phyloP scores from a whole-genome alignment of 2,888 invertebrate genomes.

The Antheraea yamamai region DNA sequence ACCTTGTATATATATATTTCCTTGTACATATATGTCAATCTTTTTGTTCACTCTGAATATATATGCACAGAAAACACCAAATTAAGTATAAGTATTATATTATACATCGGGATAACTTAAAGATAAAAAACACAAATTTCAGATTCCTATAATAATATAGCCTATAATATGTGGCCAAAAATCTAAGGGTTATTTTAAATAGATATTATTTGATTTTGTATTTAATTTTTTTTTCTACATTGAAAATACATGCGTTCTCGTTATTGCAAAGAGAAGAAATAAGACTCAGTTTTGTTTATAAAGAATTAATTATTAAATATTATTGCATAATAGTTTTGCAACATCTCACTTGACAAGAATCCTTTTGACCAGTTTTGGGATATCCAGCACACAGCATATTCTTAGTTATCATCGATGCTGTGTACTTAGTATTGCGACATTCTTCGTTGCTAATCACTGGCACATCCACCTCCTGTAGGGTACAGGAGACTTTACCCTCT shows the following conservation, averaged over 20 bases:
- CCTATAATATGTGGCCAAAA: no score
- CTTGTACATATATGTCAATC: no score
- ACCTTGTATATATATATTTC: no score
- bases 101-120: no score
- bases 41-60: no score
- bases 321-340: not conserved
- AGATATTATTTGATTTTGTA: not conserved
- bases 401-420: slow-evolving; percentile 91
- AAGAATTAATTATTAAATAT: not conserved
- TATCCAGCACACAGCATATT: slow-evolving; percentile 95
- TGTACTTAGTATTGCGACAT: slow-evolving; percentile 90
- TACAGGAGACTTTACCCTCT: slow-evolving; percentile 91
- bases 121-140: no score
- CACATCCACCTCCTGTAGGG: slow-evolving; percentile 92
- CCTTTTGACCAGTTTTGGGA: slow-evolving; percentile 86
- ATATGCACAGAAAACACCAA: no score
- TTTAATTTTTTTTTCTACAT: not conserved
- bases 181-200: not conserved
- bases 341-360: slow-evolving; percentile 88
- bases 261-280: not conserved
- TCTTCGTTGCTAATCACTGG: slow-evolving; percentile 86
- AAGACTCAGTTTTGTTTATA: not conserved
- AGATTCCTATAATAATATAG: no score
- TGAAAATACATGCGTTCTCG: not conserved
- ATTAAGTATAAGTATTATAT: no score